phyloP scores from a whole-genome alignment of 2,888 invertebrate genomes.

The Catocala sponsa region DNA sequence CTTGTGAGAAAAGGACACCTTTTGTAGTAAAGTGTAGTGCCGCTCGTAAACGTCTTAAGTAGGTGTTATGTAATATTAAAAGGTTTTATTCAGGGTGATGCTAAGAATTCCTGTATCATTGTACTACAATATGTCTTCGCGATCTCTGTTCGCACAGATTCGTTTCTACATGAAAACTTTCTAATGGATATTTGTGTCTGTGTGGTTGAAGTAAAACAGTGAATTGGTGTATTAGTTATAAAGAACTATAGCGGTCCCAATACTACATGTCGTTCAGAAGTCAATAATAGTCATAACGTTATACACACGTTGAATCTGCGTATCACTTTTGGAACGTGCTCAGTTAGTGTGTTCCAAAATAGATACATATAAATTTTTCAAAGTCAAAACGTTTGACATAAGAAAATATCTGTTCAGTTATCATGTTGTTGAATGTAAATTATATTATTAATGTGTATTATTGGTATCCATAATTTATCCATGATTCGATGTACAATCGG shows the following conservation, averaged over 20 bases:
- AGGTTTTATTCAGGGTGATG: slow-evolving; percentile 53
- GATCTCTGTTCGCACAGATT: slow-evolving; percentile 32
- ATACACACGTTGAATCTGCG: no score
- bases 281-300: no score
- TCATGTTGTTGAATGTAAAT: slow-evolving; percentile 4
- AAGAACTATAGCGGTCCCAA: slow-evolving; percentile 3
- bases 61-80: slow-evolving; percentile 49
- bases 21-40: slow-evolving; percentile 30
- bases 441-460: slow-evolving; percentile 5
- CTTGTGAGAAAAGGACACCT: slow-evolving; percentile 17
- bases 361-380: no score
- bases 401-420: background rate
- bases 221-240: slow-evolving; percentile 20
- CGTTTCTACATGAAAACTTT: slow-evolving; percentile 23
- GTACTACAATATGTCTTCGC: slow-evolving; percentile 32
- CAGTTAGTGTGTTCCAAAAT: background rate
- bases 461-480: slow-evolving; percentile 2
- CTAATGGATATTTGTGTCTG: background rate
- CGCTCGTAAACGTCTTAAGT: slow-evolving; percentile 33
- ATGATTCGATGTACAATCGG: slow-evolving; percentile 12
- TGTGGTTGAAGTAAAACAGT: slow-evolving; percentile 1
- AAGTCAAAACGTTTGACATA: no score
- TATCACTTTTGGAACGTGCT: no score
- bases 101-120: slow-evolving; percentile 38
- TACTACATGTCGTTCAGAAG: background rate